Conservation (phyloP, 2,113 vertebrate species). For the Eretmochelys imbricata region DNA sequence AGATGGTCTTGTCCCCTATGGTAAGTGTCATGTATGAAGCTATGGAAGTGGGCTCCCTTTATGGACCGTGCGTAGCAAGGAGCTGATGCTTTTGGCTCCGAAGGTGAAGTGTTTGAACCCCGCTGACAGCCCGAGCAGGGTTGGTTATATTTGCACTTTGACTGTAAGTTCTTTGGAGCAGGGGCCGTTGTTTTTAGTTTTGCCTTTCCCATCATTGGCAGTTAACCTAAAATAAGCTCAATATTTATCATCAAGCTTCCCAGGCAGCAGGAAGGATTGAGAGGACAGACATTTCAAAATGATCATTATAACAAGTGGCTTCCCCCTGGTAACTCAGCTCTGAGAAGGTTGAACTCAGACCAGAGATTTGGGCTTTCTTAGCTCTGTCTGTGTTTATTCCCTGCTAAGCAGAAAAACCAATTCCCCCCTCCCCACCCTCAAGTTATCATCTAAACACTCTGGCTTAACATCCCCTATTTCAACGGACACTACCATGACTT, state of each 20-base stretch:
- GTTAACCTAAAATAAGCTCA: not conserved
- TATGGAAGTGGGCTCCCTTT: too few species aligned
- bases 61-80: not conserved
- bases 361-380: not conserved
- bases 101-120: accelerated
- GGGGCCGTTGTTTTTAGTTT: not conserved
- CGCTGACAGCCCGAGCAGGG: accelerated
- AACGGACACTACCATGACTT: not conserved
- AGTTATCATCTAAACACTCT: not conserved
- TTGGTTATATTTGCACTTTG: accelerated
- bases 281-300: not conserved
- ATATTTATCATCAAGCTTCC: not conserved
- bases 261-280: not conserved
- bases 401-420: accelerated
- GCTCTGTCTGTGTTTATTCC: not conserved
- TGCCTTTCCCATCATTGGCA: not conserved
- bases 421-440: not conserved
- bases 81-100: not conserved
- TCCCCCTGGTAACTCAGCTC: not conserved
- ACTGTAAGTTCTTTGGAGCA: not conserved
- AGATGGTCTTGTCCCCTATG: too few species aligned
- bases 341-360: not conserved
- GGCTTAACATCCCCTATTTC: not conserved
- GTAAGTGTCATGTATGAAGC: too few species aligned
- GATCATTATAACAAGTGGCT: not conserved